Conservation (phyloP, 1,140 invertebrate genomes). For the Calliopsis andreniformis region DNA sequence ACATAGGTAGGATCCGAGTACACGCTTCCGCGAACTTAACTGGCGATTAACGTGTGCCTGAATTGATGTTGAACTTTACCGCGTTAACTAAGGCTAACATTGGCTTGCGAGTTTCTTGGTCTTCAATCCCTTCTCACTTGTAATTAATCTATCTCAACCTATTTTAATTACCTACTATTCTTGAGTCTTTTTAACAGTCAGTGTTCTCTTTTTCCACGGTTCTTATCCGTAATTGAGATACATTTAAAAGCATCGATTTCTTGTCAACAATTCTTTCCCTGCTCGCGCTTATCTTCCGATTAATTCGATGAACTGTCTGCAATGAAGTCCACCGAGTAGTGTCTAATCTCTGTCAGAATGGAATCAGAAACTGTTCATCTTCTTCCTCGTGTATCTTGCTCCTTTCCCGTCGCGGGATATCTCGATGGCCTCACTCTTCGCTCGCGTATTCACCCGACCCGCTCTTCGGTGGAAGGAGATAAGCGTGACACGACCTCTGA, state of each 20-base stretch:
- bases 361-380: slow-evolving; percentile 45
- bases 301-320: slow-evolving; percentile 33
- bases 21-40: slow-evolving; percentile 52
- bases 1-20: slow-evolving; percentile 62
- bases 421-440: slow-evolving; percentile 21
- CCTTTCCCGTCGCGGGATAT: slow-evolving; percentile 22
- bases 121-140: not conserved
- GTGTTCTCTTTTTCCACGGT: too few species aligned
- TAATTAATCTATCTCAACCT: not conserved
- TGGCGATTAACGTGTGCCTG: slow-evolving; percentile 50
- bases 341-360: slow-evolving; percentile 22
- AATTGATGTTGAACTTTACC: slow-evolving; percentile 21
- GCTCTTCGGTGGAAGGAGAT: slow-evolving; percentile 50
- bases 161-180: too few species aligned
- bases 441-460: not conserved
- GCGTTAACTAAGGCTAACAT: slow-evolving; percentile 27
- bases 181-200: too few species aligned
- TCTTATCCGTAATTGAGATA: too few species aligned
- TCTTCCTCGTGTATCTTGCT: slow-evolving; percentile 42
- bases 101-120: not conserved
- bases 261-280: slow-evolving; percentile 29
- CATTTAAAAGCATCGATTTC: not conserved
- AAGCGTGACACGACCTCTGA: slow-evolving; percentile 72
- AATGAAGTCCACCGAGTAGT: slow-evolving; percentile 8
- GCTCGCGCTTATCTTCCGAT: slow-evolving; percentile 49